phyloP scores from a whole-genome alignment of 53 echinoderm and acorn worm species.

The Hippasteria phrygiana region DNA sequence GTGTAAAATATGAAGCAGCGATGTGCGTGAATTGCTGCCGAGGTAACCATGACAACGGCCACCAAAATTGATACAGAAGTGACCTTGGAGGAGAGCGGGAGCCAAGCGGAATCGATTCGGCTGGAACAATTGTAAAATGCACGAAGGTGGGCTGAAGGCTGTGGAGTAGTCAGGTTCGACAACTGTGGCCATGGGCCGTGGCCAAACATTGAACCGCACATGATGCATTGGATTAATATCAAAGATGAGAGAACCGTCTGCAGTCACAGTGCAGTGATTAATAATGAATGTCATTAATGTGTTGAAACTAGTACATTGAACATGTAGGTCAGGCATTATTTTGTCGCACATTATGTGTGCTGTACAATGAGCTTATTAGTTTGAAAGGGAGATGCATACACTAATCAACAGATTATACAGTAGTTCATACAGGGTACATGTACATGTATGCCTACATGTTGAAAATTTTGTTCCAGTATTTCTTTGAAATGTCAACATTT shows the following conservation, averaged over 20 bases:
- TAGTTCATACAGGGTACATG: neutral
- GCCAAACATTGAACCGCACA: too few relatives aligned
- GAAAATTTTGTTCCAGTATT: neutral
- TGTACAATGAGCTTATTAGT: too few relatives aligned
- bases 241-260: too few relatives aligned
- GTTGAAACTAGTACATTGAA: too few relatives aligned
- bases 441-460: neutral
- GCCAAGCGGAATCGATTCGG: conserved; percentile 16
- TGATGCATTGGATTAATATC: too few relatives aligned
- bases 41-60: conserved; percentile 48
- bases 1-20: neutral
- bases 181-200: neutral
- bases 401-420: neutral
- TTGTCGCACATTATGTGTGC: too few relatives aligned
- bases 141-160: neutral
- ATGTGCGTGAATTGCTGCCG: conserved; percentile 3
- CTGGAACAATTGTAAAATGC: conserved; percentile 21
- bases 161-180: conserved; percentile 6
- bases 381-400: too few relatives aligned
- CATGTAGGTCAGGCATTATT: neutral
- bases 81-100: conserved; percentile 19
- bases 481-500: too few relatives aligned
- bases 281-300: too few relatives aligned
- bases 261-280: too few relatives aligned
- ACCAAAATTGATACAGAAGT: conserved; percentile 8